Base-by-base conservation (phyloP, 2,797 vertebrate species). In the Triplophysa bombifrons region DNA sequence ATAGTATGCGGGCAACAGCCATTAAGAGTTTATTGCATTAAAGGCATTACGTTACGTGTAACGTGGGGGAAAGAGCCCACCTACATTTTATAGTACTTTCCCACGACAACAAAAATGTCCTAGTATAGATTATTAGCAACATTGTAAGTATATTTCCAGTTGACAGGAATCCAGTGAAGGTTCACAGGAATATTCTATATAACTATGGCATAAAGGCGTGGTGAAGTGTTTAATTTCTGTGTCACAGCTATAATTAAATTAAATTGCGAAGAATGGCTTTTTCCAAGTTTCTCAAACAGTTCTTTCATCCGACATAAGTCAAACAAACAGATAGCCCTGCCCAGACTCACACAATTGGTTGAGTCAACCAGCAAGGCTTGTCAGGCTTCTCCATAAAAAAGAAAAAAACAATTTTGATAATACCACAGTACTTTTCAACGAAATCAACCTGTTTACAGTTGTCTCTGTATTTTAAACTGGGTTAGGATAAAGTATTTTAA, bases 81-180 rank as follows among this genome's bases (percentile, higher is more conserved):
- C 65, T 60, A 12, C 17, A 53, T 76, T 83, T 85, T 85, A 76
- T 74, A 73, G 68, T 25, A 70, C 20, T 74, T 83, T 80, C 77
- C 61, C 82, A 82, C 56, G 67, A 75, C 69, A 78, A 75, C 82
- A 82, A 41, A 27, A 84, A 80, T 67, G 60, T 78, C 66, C 50
- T 71, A 38, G 34, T 38, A 70, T 53, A 55, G 65, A 70, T 19
- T 68, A 44, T 64, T 82, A 70, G 67, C 73, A 72, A 53, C 67
- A 65, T 25, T 51, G 19, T 34, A 48, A 65, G 3, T 67, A 70
- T 56, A 60, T 22, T 65, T 65, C 60, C 27, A 53, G 17, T 13
- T 50, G 50, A 50, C 44, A 61, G 27, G 11, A 63, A 61, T 55
- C 6, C 22, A 63, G n/a, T 22, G 22, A 56, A 44, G 25, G 9